phyloP scores from a whole-genome alignment of 1,140 invertebrate species.

The Panulirus ornatus region DNA sequence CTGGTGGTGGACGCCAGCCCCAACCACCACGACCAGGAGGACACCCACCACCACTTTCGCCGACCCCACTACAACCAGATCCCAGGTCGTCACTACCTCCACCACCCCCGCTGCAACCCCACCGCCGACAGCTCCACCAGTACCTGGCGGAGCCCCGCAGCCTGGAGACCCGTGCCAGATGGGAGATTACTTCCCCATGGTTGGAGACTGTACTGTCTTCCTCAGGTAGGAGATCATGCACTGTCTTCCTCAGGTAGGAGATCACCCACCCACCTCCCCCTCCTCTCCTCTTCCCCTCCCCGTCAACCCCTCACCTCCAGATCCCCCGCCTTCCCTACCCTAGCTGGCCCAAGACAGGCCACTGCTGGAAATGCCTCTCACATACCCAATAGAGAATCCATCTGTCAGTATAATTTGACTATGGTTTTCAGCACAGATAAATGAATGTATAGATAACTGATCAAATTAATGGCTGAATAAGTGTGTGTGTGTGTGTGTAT shows the following conservation, averaged over 20 bases:
- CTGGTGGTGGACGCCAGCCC: slow-evolving; percentile 29
- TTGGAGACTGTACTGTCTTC: slow-evolving; percentile 41
- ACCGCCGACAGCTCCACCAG: background rate
- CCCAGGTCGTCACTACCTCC: background rate
- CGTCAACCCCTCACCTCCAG: too few relatives aligned
- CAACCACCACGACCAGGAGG: background rate
- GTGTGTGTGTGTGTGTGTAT: too few relatives aligned
- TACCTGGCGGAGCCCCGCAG: background rate
- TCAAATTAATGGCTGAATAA: too few relatives aligned
- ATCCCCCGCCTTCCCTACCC: too few relatives aligned
- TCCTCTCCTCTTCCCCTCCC: background rate
- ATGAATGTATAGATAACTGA: too few relatives aligned
- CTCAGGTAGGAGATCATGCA: slow-evolving; percentile 19
- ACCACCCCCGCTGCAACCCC: background rate
- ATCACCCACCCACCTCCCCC: background rate
- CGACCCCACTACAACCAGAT: background rate
- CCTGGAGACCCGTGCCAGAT: slow-evolving; percentile 35
- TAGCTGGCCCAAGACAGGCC: too few relatives aligned
- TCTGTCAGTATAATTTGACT: too few relatives aligned
- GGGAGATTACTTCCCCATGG: slow-evolving; percentile 5
- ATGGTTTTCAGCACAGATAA: too few relatives aligned
- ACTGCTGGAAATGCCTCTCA: too few relatives aligned
- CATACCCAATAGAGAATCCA: too few relatives aligned
- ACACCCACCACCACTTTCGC: background rate
- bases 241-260: background rate